phyloP scores from a whole-genome alignment of 2,888 invertebrate genomes.

The Lepidochitona cinerea region DNA sequence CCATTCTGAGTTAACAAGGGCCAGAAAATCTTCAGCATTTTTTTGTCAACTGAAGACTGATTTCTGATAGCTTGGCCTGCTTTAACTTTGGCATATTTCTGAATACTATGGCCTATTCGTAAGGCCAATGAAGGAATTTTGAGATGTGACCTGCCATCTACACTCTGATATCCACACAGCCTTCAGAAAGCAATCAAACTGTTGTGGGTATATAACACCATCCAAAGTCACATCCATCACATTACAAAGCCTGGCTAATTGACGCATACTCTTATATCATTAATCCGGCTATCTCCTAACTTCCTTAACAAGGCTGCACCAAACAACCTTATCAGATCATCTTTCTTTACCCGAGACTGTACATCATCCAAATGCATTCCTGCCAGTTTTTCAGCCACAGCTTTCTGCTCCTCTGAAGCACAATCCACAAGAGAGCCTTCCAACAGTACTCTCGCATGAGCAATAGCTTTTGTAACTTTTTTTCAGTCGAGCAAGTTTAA shows the following conservation, averaged over 20 bases:
- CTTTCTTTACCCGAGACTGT: not conserved
- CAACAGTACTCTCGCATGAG: too few relatives aligned
- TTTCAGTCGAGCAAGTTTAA: not conserved
- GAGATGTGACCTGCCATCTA: not conserved
- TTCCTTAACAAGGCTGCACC: not conserved
- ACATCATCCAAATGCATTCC: not conserved
- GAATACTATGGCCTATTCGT: not conserved
- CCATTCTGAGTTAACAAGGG: not conserved
- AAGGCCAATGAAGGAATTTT: not conserved
- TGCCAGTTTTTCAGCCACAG: not conserved
- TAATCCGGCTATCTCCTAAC: not conserved
- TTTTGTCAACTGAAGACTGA: not conserved
- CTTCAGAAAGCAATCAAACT: not conserved
- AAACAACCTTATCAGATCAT: not conserved
- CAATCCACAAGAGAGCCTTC: too few relatives aligned
- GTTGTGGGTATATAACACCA: not conserved
- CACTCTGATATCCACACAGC: not conserved
- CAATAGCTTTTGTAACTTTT: too few relatives aligned
- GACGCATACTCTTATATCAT: not conserved
- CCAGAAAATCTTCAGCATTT: not conserved
- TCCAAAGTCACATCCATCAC: not conserved
- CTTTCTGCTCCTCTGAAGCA: too few relatives aligned
- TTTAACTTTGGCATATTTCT: not conserved
- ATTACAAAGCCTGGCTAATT: not conserved
- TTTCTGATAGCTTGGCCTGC: not conserved